These are phyloP conservation scores for Ciconia boyciana DNA, from an alignment of 2,113 vertebrate species.

Conservation along the genomic window DNA sequence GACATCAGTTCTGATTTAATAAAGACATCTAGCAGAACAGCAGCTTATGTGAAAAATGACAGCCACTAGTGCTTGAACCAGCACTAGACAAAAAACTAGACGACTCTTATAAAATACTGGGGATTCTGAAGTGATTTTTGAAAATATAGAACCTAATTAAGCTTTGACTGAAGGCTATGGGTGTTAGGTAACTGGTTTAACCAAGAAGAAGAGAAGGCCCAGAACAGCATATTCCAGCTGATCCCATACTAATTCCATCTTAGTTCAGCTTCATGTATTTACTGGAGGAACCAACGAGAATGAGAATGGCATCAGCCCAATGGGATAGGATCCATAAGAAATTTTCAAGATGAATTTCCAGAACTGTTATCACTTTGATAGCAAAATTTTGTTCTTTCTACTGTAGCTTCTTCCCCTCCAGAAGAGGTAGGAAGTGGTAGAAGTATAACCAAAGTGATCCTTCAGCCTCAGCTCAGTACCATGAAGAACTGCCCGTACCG, in stretches of 20 bases:
- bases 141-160: constrained; percentile 1
- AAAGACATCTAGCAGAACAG: neutral
- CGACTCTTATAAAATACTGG: neutral
- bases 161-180: constrained; percentile 7
- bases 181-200: neutral
- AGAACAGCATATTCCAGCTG: neutral
- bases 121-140: constrained; percentile 3
- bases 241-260: neutral
- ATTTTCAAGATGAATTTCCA: neutral
- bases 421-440: neutral
- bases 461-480: neutral
- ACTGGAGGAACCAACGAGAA: neutral
- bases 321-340: neutral
- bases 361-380: neutral
- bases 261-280: neutral
- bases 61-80: neutral
- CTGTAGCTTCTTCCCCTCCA: neutral
- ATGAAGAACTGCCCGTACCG: neutral
- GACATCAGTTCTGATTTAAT: neutral
- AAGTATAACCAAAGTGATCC: neutral
- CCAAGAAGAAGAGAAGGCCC: neutral
- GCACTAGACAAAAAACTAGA: neutral
- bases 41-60: neutral
- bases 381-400: neutral
- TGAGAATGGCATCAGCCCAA: neutral